Conservation (phyloP, 2,113 vertebrate genomes). For the Anolis carolinensis region DNA sequence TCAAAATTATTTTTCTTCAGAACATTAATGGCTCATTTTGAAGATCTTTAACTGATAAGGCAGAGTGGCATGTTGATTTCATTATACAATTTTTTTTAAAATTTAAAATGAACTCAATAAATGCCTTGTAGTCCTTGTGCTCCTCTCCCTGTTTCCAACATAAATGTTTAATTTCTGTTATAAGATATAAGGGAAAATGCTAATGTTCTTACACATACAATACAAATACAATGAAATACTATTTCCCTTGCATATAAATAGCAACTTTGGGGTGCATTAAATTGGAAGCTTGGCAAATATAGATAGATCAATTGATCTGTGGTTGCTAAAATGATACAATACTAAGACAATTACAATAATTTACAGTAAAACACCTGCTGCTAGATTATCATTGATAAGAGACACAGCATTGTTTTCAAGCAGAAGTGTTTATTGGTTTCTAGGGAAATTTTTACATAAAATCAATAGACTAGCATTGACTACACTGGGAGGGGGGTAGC, state of each 20-base stretch:
- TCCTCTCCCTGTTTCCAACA: neutral
- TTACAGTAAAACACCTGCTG: conserved; percentile 16
- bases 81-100: neutral
- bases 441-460: neutral
- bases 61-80: neutral
- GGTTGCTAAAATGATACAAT: neutral
- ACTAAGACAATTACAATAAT: neutral
- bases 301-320: conserved; percentile 11
- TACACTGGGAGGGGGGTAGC: neutral
- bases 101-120: neutral
- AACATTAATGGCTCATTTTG: conserved; percentile 3
- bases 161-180: neutral
- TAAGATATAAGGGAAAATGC: conserved; percentile 30
- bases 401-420: conserved; percentile 3
- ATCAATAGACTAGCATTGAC: neutral
- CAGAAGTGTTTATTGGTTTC: neutral
- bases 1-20: neutral
- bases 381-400: neutral
- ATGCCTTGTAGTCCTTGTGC: neutral
- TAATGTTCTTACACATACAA: neutral
- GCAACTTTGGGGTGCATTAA: neutral
- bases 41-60: conserved; percentile 21
- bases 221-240: neutral
- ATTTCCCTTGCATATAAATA: neutral
- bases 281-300: neutral